Evolutionary conservation across 2,113 vertebrate genomes (phyloP).

Genomic region (Anoplopoma fimbria): DNA sequence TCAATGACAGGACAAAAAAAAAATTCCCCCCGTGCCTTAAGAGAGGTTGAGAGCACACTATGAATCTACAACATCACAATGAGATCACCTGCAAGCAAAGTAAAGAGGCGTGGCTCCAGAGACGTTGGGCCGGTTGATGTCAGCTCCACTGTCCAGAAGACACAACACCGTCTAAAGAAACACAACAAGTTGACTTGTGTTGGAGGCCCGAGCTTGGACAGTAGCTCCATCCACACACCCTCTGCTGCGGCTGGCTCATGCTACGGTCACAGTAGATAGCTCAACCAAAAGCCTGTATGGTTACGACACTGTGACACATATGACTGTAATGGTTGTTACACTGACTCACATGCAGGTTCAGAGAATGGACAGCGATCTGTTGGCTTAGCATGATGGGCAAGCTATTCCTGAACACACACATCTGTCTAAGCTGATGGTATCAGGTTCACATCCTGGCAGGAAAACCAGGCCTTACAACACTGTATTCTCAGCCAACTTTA

Average conservation of each 20-base stretch:
- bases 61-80: background rate
- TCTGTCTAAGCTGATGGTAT: too few relatives aligned
- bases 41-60: background rate
- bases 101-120: conserved; percentile 97
- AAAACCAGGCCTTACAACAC: too few relatives aligned
- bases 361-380: background rate
- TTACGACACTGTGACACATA: background rate
- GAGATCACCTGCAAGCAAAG: conserved; percentile 95
- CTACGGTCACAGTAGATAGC: too few relatives aligned
- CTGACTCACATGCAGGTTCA: background rate
- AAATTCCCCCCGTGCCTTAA: background rate
- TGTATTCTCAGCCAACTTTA: too few relatives aligned
- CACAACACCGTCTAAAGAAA: conserved; percentile 93
- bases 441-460: too few relatives aligned
- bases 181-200: background rate
- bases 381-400: background rate
- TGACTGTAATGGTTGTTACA: too few relatives aligned
- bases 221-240: background rate
- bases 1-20: background rate
- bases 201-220: background rate
- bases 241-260: background rate
- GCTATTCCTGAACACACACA: background rate
- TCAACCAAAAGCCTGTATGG: background rate
- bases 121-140: conserved; percentile 97
- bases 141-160: conserved; percentile 96